Conservation (phyloP, 2,113 vertebrate species). For the Gymnocephalus cernua region DNA sequence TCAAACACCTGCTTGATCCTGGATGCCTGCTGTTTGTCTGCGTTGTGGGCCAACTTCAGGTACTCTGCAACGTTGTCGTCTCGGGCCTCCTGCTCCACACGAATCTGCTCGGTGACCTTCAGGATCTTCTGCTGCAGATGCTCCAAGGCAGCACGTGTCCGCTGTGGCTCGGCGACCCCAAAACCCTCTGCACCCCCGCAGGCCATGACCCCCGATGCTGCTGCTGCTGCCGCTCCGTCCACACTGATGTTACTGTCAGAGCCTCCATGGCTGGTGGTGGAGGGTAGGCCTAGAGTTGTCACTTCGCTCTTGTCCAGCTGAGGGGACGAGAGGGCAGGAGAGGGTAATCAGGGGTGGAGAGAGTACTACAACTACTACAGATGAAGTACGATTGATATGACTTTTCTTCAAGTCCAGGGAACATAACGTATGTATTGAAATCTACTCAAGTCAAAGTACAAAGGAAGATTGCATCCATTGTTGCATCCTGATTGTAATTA, state of each 20-base stretch:
- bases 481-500: background rate
- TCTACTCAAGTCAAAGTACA: background rate
- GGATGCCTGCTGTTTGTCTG: slow-evolving; percentile 95
- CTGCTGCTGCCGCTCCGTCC: slow-evolving; percentile 79
- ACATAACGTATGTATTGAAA: background rate
- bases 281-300: slow-evolving; percentile 85
- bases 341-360: background rate
- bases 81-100: slow-evolving; percentile 96
- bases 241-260: slow-evolving; percentile 91
- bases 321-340: slow-evolving; percentile 22
- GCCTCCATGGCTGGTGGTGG: slow-evolving; percentile 88
- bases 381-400: background rate
- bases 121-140: slow-evolving; percentile 99
- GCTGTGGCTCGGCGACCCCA: slow-evolving; percentile 89
- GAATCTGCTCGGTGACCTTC: slow-evolving; percentile 99
- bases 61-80: slow-evolving; percentile 99
- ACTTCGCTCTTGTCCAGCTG: slow-evolving; percentile 97
- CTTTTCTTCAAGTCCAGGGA: background rate
- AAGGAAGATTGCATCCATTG: background rate
- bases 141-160: slow-evolving; percentile 93
- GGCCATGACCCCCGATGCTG: slow-evolving; percentile 80
- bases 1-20: slow-evolving; percentile 99
- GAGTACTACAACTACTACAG: background rate
- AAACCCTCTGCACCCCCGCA: slow-evolving; percentile 75
- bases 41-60: slow-evolving; percentile 97